Percentiles rank a stretch among this genome's conserved stretches.
Conservation (phyloP, 2,888 invertebrate genomes). For the Ornithoptera alexandrae region DNA sequence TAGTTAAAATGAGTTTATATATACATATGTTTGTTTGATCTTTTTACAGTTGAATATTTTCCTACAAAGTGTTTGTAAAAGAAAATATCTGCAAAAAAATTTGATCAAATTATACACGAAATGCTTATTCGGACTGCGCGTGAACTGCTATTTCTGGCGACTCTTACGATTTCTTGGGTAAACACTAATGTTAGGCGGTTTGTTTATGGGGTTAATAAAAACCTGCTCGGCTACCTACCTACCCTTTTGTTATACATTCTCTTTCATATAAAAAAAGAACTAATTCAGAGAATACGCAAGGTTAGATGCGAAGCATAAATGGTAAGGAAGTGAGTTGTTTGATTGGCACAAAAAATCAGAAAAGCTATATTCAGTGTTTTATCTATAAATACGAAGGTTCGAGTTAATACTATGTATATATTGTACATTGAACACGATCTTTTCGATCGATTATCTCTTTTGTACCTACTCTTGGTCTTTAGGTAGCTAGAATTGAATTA, state of each 20-base stretch:
- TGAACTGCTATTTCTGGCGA: neutral
- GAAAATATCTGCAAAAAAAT: neutral
- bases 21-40: no score
- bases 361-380: neutral
- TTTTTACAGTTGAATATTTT: neutral
- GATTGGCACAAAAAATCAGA: slow-evolving; percentile 1
- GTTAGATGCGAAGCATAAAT: slow-evolving; percentile 5
- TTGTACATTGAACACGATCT: no score
- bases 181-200: neutral
- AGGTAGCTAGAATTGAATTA: no score
- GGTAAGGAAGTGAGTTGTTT: slow-evolving; percentile 10
- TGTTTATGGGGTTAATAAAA: no score
- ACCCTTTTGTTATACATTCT: no score
- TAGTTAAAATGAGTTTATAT: no score
- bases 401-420: no score
- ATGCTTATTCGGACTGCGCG: neutral
- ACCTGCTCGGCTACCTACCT: no score
- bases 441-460: no score
- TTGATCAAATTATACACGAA: neutral
- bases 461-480: no score
- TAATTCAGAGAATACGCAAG: neutral
- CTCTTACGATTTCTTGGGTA: neutral
- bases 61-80: neutral
- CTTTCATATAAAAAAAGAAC: neutral
- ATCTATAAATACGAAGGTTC: no score